Percentiles rank a stretch among this genome's conserved stretches.
These are phyloP conservation scores for Micrastur ruficollis DNA, from an alignment of 2,797 vertebrate genomes.

Conservation along the genomic window DNA sequence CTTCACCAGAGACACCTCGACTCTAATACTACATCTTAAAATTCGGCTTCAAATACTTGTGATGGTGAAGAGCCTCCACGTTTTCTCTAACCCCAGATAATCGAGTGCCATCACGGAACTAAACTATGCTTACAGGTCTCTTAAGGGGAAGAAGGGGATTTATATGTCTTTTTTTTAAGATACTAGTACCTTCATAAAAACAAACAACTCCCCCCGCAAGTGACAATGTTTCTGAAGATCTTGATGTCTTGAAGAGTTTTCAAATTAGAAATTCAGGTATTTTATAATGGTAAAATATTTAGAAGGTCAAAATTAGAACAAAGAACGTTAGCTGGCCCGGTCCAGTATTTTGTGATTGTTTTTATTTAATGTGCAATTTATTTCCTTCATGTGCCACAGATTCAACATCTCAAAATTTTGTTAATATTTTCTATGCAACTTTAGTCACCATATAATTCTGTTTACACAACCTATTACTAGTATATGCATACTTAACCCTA, in stretches of 20 bases:
- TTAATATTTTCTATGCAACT: background rate
- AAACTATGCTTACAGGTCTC: background rate
- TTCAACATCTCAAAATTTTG: background rate
- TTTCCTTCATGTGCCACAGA: background rate
- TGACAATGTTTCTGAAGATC: background rate
- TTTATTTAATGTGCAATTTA: background rate
- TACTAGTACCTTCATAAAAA: background rate
- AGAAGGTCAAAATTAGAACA: background rate
- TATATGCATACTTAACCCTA: background rate
- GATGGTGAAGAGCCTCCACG: background rate
- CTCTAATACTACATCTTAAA: background rate
- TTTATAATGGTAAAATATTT: background rate
- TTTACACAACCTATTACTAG: background rate
- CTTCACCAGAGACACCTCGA: background rate
- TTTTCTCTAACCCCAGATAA: background rate
- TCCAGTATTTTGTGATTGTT: background rate
- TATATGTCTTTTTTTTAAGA: background rate
- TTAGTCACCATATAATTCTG: background rate
- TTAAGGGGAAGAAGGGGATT: background rate
- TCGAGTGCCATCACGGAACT: background rate
- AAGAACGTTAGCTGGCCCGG: background rate
- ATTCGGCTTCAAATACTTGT: background rate
- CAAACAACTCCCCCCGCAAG: background rate
- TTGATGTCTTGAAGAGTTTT: background rate
- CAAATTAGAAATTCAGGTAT: background rate